phyloP scores from a whole-genome alignment of 2,888 invertebrate species.

The Aleiodes alternator region DNA sequence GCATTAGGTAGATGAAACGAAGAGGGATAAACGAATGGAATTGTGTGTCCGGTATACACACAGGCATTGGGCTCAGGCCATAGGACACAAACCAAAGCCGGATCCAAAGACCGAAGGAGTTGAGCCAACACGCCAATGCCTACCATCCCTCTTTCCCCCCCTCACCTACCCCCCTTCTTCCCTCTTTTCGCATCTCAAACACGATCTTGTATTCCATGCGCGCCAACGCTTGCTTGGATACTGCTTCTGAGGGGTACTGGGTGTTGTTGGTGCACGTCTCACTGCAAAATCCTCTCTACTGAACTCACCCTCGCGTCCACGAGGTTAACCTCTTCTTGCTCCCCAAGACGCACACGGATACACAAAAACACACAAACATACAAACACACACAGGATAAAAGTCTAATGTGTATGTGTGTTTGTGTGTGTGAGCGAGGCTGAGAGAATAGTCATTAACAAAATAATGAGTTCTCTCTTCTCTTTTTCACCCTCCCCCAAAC shows the following conservation, averaged over 20 bases:
- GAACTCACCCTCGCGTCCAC: background rate
- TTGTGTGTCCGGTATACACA: slow-evolving; percentile 55
- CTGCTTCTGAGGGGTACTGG: slow-evolving; percentile 54
- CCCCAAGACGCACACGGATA: no score
- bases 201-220: slow-evolving; percentile 73
- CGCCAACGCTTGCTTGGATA: slow-evolving; percentile 63
- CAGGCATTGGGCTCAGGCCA: slow-evolving; percentile 57
- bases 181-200: slow-evolving; percentile 69
- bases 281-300: slow-evolving; percentile 17
- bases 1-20: slow-evolving; percentile 50
- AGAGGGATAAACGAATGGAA: slow-evolving; percentile 53
- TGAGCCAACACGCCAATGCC: slow-evolving; percentile 62
- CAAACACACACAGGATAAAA: no score
- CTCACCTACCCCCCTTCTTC: slow-evolving; percentile 63
- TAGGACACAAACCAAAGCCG: slow-evolving; percentile 55
- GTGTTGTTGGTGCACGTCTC: slow-evolving; percentile 34
- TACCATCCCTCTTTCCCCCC: no score
- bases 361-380: no score
- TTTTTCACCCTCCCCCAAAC: slow-evolving; percentile 26
- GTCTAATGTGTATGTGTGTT: no score
- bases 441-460: slow-evolving; percentile 76
- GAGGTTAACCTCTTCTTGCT: slow-evolving; percentile 40
- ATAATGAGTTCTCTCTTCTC: slow-evolving; percentile 66
- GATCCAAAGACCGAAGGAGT: slow-evolving; percentile 50
- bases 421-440: slow-evolving; percentile 59